These are phyloP conservation scores for Mus minutoides DNA, from an alignment of 2,797 vertebrate species.

Conservation along the genomic window DNA sequence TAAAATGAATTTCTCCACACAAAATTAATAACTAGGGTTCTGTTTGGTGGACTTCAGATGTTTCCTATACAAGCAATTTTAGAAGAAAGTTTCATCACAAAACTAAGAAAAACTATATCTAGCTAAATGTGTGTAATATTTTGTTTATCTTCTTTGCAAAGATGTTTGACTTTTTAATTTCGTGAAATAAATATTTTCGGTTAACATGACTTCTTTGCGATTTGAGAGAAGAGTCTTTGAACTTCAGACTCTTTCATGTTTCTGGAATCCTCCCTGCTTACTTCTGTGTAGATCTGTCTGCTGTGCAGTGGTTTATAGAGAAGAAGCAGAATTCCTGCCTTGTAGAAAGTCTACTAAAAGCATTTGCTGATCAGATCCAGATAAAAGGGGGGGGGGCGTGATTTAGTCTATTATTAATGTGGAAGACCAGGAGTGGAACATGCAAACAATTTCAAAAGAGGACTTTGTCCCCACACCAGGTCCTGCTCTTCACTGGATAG, in stretches of 20 bases:
- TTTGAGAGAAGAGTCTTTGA: constrained; percentile 25
- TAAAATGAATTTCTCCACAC: not conserved
- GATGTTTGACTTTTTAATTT: constrained; percentile 12
- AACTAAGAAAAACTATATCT: not conserved
- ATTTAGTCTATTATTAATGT: constrained; percentile 52
- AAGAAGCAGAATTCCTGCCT: constrained; percentile 28
- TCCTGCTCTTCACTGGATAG: not conserved
- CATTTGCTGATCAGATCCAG: not conserved
- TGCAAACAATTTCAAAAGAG: not conserved
- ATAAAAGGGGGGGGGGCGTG: not conserved
- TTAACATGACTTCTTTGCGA: not conserved
- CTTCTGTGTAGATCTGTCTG: not conserved
- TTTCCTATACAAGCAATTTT: not conserved
- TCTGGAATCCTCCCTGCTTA: not conserved
- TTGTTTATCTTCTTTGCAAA: not conserved
- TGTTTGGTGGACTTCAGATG: not conserved
- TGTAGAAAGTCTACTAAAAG: not conserved
- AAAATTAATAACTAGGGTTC: not conserved
- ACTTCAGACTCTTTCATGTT: not conserved
- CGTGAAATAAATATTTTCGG: not conserved
- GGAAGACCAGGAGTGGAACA: not conserved
- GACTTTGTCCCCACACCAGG: too few species aligned
- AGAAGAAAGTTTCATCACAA: not conserved
- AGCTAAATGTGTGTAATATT: not conserved
- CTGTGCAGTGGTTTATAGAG: not conserved